phyloP scores from a whole-genome alignment of 2,113 vertebrate species.

The Pituophis catenifer region DNA sequence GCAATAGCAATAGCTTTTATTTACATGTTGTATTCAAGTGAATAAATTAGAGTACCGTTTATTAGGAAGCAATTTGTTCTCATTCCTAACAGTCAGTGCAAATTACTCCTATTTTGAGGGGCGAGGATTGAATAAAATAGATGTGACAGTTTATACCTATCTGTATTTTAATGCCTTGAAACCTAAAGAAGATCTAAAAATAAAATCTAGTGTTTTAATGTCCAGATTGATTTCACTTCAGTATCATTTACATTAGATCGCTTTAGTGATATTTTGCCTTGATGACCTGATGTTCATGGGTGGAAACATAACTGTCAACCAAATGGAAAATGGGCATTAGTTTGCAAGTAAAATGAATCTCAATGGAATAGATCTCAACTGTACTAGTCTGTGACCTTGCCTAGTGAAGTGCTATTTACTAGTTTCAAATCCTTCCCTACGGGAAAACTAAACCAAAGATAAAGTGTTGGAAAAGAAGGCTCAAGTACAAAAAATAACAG shows the following conservation, averaged over 20 bases:
- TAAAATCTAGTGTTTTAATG: not conserved
- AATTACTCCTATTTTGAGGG: not conserved
- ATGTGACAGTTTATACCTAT: not conserved
- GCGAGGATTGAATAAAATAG: not conserved
- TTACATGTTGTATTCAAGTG: not conserved
- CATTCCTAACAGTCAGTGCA: not conserved
- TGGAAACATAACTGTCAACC: not conserved
- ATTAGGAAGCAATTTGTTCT: not conserved
- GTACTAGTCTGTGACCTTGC: not conserved
- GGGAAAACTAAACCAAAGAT: not conserved
- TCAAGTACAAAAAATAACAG: not conserved
- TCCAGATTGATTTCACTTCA: not conserved
- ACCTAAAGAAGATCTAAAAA: not conserved
- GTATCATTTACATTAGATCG: not conserved
- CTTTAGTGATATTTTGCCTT: not conserved
- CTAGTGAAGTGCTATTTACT: not conserved
- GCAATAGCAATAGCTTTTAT: not conserved
- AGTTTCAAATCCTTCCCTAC: not conserved
- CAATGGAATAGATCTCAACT: not conserved
- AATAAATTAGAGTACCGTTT: not conserved
- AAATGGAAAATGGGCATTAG: not conserved
- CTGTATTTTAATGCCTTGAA: not conserved
- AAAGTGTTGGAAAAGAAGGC: not conserved
- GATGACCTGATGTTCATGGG: not conserved
- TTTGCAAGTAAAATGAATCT: conserved; percentile 21